Conservation (phyloP, 2,888 invertebrate species). For the Macaria notata region DNA sequence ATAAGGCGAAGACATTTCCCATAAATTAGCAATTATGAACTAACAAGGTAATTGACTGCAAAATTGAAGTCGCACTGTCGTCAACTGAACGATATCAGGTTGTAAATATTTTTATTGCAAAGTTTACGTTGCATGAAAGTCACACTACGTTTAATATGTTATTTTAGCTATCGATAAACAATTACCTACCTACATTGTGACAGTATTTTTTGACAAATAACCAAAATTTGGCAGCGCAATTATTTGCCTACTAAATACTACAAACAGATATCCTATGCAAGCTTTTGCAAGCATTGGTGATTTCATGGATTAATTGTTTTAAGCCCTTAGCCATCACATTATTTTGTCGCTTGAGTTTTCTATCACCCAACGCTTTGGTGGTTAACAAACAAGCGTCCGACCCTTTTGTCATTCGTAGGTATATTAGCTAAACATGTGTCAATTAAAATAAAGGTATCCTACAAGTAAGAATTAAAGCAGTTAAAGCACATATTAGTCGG, state of each 20-base stretch:
- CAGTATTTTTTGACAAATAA: not conserved
- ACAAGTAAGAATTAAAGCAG: constrained; percentile 22
- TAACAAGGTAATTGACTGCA: constrained; percentile 1
- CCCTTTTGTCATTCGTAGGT: too few species aligned
- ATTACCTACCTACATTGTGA: not conserved
- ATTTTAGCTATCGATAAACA: constrained; percentile 2
- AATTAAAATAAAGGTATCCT: too few species aligned
- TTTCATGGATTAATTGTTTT: too few species aligned
- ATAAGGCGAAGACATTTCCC: not conserved
- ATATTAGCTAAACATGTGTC: too few species aligned
- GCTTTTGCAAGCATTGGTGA: too few species aligned
- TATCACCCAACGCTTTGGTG: too few species aligned
- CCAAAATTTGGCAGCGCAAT: too few species aligned
- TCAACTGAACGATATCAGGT: constrained; percentile 7
- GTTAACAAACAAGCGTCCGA: too few species aligned
- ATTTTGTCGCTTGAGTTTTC: too few species aligned
- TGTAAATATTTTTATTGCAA: constrained; percentile 15
- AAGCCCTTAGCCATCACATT: too few species aligned
- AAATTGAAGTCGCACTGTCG: constrained; percentile 5
- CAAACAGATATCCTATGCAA: too few species aligned
- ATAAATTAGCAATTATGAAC: not conserved
- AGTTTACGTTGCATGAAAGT: constrained; percentile 33
- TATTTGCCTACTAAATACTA: too few species aligned
- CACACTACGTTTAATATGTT: constrained; percentile 20
- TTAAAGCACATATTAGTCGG: constrained; percentile 19